These are phyloP conservation scores for Melinaea marsaeus DNA, from an alignment of 2,888 invertebrate species.

Conservation along the genomic window DNA sequence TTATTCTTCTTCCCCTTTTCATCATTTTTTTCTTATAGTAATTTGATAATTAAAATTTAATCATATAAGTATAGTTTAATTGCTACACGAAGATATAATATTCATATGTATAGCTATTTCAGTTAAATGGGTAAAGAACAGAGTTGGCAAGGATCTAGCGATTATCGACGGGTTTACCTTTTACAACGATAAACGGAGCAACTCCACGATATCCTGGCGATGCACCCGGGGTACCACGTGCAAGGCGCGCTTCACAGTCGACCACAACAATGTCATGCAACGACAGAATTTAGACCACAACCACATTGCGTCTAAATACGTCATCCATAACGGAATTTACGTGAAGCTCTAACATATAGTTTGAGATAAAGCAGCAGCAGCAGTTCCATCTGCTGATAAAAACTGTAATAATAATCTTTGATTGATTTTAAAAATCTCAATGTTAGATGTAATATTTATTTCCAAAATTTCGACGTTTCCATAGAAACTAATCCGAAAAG, in stretches of 20 bases:
- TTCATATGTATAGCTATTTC: constrained; percentile 18
- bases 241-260: constrained; percentile 31
- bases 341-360: constrained; percentile 20
- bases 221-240: constrained; percentile 38
- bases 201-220: constrained; percentile 27
- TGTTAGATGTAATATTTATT: not conserved
- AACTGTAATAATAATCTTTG: no score
- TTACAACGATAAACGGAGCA: constrained; percentile 30
- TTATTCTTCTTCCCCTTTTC: no score
- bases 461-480: not conserved
- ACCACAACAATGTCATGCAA: not conserved
- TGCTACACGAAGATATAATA: constrained; percentile 8
- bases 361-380: no score
- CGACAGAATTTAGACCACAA: constrained; percentile 19
- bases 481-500: not conserved
- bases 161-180: constrained; percentile 44
- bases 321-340: constrained; percentile 24
- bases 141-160: constrained; percentile 37
- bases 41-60: no score
- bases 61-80: constrained; percentile 15
- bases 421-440: no score
- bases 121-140: constrained; percentile 36
- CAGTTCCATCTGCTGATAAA: not conserved
- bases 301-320: constrained; percentile 30
- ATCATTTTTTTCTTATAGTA: no score